Conservation (phyloP, 2,113 vertebrate species). For the Lichenostomus cassidix region DNA sequence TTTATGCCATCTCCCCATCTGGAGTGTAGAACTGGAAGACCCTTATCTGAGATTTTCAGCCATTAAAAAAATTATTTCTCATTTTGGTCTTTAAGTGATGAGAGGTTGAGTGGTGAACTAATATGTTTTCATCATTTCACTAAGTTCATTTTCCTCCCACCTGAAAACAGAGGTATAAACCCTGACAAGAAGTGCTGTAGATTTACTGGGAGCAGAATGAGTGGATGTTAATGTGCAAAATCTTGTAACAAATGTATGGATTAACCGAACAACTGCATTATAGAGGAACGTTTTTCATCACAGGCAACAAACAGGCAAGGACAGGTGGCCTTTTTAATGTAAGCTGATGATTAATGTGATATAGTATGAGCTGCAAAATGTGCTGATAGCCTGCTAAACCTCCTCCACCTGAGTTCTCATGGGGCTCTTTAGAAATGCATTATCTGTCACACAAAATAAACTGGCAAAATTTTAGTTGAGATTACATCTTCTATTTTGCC, state of each 20-base stretch:
- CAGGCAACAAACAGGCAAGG: neutral
- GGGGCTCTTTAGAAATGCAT: neutral
- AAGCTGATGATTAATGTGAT: conserved; percentile 43
- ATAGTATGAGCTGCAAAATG: neutral
- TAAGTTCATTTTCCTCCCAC: neutral
- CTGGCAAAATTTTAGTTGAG: neutral
- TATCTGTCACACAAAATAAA: conserved; percentile 26
- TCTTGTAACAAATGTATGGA: neutral
- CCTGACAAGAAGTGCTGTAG: neutral
- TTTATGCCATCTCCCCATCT: neutral
- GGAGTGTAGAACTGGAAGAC: neutral
- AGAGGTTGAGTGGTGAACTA: neutral
- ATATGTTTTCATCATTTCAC: accelerated
- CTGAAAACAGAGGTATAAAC: neutral
- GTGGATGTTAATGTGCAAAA: conserved; percentile 20
- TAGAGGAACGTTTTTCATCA: neutral
- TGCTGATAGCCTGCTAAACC: neutral
- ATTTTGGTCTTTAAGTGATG: neutral
- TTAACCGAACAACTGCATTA: conserved; percentile 32
- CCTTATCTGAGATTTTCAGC: neutral
- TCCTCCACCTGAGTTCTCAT: neutral
- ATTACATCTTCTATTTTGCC: neutral
- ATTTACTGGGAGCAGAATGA: neutral
- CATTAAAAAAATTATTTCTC: neutral
- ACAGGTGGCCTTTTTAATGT: conserved; percentile 46